Conservation (phyloP, 92 coral and sea anemone species). For the Porites evermanni region DNA sequence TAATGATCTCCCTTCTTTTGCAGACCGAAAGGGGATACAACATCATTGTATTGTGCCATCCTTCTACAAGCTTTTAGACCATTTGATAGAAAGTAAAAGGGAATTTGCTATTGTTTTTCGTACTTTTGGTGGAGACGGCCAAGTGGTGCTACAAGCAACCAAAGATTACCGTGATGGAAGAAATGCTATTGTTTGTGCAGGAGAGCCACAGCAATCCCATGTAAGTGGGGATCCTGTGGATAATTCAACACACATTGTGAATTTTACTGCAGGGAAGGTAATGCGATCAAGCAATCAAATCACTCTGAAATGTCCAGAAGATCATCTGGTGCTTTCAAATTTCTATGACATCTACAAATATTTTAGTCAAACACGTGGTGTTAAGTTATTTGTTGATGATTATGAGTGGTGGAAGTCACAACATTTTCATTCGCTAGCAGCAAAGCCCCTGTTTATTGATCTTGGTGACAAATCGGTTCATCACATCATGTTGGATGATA, state of each 20-base stretch:
- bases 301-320: conserved; percentile 44
- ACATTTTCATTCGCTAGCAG: conserved; percentile 58
- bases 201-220: not conserved
- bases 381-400: conserved; percentile 72
- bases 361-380: conserved; percentile 63
- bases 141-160: conserved; percentile 56
- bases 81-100: conserved; percentile 47
- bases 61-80: conserved; percentile 63
- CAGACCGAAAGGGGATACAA: conserved; percentile 45
- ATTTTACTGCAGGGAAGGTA: conserved; percentile 58
- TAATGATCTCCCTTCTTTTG: conserved; percentile 24
- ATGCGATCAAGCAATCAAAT: conserved; percentile 51
- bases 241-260: conserved; percentile 4
- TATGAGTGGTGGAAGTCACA: conserved; percentile 78
- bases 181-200: no score
- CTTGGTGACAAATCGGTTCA: conserved; percentile 67
- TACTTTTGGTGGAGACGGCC: conserved; percentile 87
- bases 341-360: conserved; percentile 48
- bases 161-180: conserved; percentile 8
- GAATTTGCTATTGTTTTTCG: conserved; percentile 78
- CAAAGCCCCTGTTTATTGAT: conserved; percentile 76
- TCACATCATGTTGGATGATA: conserved; percentile 88
- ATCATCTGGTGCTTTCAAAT: conserved; percentile 4
- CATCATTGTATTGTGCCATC: conserved; percentile 80
- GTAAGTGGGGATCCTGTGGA: not conserved